Conservation (phyloP, 2,888 invertebrate species). For the Mylabris sibirica region DNA sequence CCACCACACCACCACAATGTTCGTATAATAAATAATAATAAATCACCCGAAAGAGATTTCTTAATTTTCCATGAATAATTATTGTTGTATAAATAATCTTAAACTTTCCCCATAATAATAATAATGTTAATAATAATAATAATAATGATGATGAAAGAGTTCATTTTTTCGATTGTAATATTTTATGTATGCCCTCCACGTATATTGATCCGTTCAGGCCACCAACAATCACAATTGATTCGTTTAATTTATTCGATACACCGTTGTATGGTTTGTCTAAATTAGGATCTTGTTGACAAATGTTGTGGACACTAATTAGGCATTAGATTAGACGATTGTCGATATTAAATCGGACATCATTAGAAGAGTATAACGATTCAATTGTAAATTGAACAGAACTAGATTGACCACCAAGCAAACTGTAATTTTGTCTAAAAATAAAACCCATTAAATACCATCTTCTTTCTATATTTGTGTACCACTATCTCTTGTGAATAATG, state of each 20-base stretch:
- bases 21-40: not conserved
- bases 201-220: slow-evolving; percentile 12
- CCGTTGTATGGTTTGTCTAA: slow-evolving; percentile 30
- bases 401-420: not conserved
- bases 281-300: slow-evolving; percentile 42
- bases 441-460: slow-evolving; percentile 19
- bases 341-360: slow-evolving; percentile 17
- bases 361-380: slow-evolving; percentile 13
- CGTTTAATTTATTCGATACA: slow-evolving; percentile 35
- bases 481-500: not conserved
- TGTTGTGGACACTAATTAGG: slow-evolving; percentile 36
- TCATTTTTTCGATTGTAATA: not conserved
- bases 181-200: slow-evolving; percentile 3
- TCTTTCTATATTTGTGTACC: not conserved
- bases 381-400: not conserved
- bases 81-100: slow-evolving; percentile 1
- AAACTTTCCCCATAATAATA: not conserved
- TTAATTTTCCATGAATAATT: slow-evolving; percentile 2
- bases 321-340: slow-evolving; percentile 31
- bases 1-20: not conserved
- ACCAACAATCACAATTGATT: slow-evolving; percentile 18
- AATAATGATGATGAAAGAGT: not conserved
- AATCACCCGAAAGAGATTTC: not conserved
- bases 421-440: not conserved
- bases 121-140: not conserved